phyloP scores from a whole-genome alignment of 2,888 invertebrate genomes.

The Microdon myrmicae region DNA sequence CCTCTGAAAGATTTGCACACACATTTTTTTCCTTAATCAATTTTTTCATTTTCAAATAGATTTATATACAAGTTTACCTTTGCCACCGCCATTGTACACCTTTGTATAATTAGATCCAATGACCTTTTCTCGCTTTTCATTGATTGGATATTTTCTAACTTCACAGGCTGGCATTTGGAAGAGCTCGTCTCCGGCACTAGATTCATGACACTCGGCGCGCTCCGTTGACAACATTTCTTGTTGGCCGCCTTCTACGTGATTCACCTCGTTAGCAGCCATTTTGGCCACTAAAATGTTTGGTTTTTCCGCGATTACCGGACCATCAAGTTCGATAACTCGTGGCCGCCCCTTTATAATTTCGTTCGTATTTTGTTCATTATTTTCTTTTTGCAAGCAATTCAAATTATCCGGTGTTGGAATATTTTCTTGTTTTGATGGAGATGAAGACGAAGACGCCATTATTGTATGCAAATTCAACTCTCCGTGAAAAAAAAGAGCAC shows the following conservation, averaged over 20 bases:
- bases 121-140: constrained; percentile 29
- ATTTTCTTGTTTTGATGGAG: constrained; percentile 49
- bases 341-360: not conserved
- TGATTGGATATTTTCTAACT: constrained; percentile 34
- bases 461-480: constrained; percentile 52
- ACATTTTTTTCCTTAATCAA: not conserved
- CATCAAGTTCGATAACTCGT: not conserved
- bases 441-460: constrained; percentile 49
- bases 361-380: not conserved
- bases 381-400: constrained; percentile 19
- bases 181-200: constrained; percentile 28
- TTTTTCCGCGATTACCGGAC: constrained; percentile 37
- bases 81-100: constrained; percentile 26
- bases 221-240: constrained; percentile 47
- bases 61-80: constrained; percentile 21
- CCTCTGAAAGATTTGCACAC: constrained; percentile 32
- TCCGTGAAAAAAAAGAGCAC: constrained; percentile 30
- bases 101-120: not conserved
- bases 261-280: constrained; percentile 49
- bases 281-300: constrained; percentile 49
- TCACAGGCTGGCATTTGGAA: constrained; percentile 31
- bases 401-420: constrained; percentile 38
- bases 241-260: constrained; percentile 39
- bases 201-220: constrained; percentile 41
- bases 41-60: not conserved